Conservation (phyloP, 2,113 vertebrate genomes). For the Plecturocebus donacophilus region DNA sequence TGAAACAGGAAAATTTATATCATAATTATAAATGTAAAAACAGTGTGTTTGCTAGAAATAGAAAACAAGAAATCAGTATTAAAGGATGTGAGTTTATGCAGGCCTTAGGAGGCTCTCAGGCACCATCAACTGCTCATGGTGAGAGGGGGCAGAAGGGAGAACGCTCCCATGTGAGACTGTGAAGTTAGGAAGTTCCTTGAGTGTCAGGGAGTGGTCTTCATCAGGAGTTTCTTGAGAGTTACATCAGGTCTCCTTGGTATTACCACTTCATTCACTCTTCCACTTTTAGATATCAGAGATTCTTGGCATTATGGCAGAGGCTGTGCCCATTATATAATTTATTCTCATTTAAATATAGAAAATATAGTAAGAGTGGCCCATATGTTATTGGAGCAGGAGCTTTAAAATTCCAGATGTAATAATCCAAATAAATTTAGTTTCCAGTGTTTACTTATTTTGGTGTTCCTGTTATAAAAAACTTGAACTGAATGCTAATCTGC, state of each 20-base stretch:
- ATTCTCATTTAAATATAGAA: conserved; percentile 45
- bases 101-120: background rate
- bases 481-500: conserved; percentile 92
- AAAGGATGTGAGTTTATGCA: background rate
- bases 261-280: background rate
- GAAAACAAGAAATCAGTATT: background rate
- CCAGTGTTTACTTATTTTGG: conserved; percentile 87
- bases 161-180: rapidly evolving
- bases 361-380: conserved; percentile 72
- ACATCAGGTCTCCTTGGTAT: background rate
- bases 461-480: conserved; percentile 89
- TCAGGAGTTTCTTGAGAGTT: background rate
- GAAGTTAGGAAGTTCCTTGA: background rate
- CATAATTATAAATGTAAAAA: background rate
- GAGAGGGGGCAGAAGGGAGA: background rate
- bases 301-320: background rate
- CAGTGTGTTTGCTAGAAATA: background rate
- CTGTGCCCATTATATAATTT: background rate
- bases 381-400: conserved; percentile 84
- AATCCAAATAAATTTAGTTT: conserved; percentile 90
- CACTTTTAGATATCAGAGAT: background rate
- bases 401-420: conserved; percentile 94
- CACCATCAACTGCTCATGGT: background rate
- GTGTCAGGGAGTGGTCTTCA: background rate
- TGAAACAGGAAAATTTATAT: background rate